Base-by-base conservation (phyloP, 2,888 invertebrate species). In the Galerucella nymphaeae region DNA sequence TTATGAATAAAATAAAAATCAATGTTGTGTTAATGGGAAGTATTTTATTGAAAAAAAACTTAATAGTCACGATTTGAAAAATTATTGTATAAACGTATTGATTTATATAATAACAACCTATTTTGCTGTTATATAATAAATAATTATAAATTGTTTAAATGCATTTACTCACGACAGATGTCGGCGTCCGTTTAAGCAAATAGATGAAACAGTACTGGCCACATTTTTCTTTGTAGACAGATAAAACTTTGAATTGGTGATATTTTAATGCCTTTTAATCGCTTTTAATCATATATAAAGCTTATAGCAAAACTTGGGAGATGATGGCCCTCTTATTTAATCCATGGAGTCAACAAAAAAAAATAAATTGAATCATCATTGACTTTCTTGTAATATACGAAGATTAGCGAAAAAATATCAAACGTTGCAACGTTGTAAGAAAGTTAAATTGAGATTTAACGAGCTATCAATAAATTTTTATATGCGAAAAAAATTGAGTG, bases 401-500 rank as follows among this genome's bases (percentile, higher is more conserved):
- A 45, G 45, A 45, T 14, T 45, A 4, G 4, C 45, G 11, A 14
- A 8, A 50, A n/a, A 50, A n/a, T 50, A n/a, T 14, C 8, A 53
- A 16, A 8, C 16, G 53, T 18, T 53, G 16, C 18, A 16, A 53
- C 53, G 16, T 18, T 1, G 18, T 53, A 6, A 3, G 2, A 53
- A 53, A 53, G n/a, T 38, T 38, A 53, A 18, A 53, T 53, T 53
- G 3, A 53, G 16, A 53, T 53, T 53, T 53, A 53, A 18, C 53
- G 18, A 53, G 53, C 53, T 16, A 53, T 53, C 53, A 53, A 18
- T 50, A 50, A 50, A 50, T 53, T 53, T 53, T 53, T 16, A 53
- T 53, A 18, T 1, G 18, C 53, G 2, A 53, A 53, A 53, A 53
- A 53, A 53, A 53, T 53, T 53, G 18, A 53, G 53, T 53, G 53